Base-by-base conservation (phyloP, 2,113 vertebrate species). In the Peromyscus polionotus region DNA sequence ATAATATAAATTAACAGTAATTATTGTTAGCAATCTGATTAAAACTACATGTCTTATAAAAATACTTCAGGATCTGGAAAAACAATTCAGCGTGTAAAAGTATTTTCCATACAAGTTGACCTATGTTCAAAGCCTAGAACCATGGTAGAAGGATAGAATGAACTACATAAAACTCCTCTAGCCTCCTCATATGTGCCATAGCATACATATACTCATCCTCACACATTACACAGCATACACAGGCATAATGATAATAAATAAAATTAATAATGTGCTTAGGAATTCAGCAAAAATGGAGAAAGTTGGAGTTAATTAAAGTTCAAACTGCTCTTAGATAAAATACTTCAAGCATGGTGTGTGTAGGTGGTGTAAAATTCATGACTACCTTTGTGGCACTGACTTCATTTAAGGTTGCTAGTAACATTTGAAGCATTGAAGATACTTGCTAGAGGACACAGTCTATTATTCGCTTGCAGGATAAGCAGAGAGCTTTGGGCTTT, bases 291-390 rank as follows among this genome's bases (percentile, higher is more conserved):
- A 73, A 68, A 84, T n/a, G 14, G 17, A 68, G 31, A n/a, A 90
- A 76, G 26, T 45, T 45, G 54, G 33, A 72, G 24, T 72, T 70
- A 80, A 31, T 90, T 87, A 79, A 14, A 63, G 11, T 81, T 89
- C n/a, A 94, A 87, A 84, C 45, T 85, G 42, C 75, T 22, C 33
- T 95, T 86, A 20, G 57, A 8, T 95, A 57, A 93, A 95, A 91
- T 88, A 57, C 59, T 61, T 94, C 16, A 72, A 87, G 45, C 48
- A 75, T 7, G 79, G 4, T 86, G 17, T 86, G 17, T 61, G 42
- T 28, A 95, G 12, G 45, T 16, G n/a, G 8, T 59, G 9, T 97
- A 79, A 84, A 39, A 81, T 90, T 90, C 8, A 88, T 93, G 75
- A 77, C 39, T 72, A 31, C 39, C 31, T 89, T 0, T 93, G 42